Conservation (phyloP, 1,140 invertebrate genomes). For the Goniozus legneri region DNA sequence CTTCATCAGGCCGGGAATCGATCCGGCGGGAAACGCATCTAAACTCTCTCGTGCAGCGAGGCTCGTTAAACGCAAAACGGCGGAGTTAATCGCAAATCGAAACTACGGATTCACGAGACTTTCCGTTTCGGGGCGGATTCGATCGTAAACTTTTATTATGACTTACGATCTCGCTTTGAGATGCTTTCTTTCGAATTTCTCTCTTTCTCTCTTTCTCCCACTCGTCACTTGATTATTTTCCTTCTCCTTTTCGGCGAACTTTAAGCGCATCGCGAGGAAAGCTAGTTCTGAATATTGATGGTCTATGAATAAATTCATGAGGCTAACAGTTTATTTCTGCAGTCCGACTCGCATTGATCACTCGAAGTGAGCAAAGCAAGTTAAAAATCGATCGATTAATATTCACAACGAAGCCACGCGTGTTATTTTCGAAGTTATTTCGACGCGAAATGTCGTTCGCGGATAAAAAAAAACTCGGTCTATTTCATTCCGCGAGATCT, state of each 20-base stretch:
- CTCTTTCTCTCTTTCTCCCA: too few species aligned
- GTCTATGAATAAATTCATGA: slow-evolving; percentile 32
- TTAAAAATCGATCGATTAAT: neutral
- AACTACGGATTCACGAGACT: neutral
- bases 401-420: neutral
- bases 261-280: slow-evolving; percentile 8
- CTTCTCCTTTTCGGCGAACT: neutral
- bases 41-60: too few species aligned
- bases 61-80: neutral
- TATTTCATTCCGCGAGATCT: too few species aligned
- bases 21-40: too few species aligned
- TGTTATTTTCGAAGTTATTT: neutral
- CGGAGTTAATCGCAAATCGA: neutral
- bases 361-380: neutral
- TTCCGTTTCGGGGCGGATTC: neutral
- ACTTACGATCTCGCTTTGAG: neutral
- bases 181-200: too few species aligned
- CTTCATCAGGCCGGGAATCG: too few species aligned
- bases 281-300: slow-evolving; percentile 33
- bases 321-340: slow-evolving; percentile 31
- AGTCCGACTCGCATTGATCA: slow-evolving; percentile 15
- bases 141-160: neutral
- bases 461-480: too few species aligned
- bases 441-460: too few species aligned
- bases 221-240: too few species aligned